Evolutionary conservation across 2,888 invertebrate species (phyloP).

Genomic region (Epirrita christyi): DNA sequence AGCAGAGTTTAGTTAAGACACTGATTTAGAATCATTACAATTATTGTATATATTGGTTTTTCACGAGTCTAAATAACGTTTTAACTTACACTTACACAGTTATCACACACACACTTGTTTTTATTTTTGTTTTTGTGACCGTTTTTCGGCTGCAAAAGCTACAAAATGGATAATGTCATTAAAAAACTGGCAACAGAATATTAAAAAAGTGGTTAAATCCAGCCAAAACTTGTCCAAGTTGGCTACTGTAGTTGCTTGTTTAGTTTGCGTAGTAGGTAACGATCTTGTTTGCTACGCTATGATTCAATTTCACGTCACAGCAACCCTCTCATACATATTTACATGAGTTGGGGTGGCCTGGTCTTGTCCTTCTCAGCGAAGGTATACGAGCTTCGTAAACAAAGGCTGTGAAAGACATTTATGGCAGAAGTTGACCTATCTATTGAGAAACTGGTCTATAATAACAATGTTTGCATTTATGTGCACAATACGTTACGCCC

Average conservation of each 20-base stretch:
- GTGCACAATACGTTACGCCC: no score
- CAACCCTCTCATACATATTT: constrained; percentile 39
- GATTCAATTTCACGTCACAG: constrained; percentile 32
- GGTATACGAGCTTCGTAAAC: constrained; percentile 17
- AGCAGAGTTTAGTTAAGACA: no score
- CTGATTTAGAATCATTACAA: no score
- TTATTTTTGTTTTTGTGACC: no score
- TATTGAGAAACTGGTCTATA: background rate
- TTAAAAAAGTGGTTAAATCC: background rate
- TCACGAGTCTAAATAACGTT: no score
- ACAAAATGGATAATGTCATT: no score
- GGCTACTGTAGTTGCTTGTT: constrained; percentile 15
- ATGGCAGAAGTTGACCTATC: constrained; percentile 17
- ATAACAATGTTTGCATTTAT: no score
- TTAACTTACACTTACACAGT: no score
- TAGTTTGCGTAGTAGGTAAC: constrained; percentile 21
- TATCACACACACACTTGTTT: no score
- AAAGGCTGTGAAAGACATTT: constrained; percentile 22
- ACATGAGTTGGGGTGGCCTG: constrained; percentile 38
- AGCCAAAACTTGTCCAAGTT: background rate
- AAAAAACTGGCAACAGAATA: background rate
- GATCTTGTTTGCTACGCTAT: constrained; percentile 30
- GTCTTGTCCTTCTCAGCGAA: background rate
- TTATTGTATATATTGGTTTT: no score
- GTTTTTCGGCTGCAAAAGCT: no score